Conservation (phyloP, 2,888 invertebrate species). For the Fragum fragum region DNA sequence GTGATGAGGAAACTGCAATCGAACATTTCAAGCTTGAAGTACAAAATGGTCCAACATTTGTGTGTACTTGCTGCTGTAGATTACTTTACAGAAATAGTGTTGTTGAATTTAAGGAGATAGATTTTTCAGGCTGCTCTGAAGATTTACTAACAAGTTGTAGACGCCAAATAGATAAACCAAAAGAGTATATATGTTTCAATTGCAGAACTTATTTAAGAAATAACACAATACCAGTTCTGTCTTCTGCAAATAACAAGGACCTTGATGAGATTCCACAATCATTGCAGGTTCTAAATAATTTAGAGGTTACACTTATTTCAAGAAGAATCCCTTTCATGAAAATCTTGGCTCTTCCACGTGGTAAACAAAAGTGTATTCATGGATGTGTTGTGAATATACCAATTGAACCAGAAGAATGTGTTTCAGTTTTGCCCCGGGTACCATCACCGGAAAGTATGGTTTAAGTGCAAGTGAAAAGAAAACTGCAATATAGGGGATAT, state of each 20-base stretch:
- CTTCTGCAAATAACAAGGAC: conserved; percentile 49
- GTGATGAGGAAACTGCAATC: conserved; percentile 9
- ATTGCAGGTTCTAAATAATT: conserved; percentile 48
- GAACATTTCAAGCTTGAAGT: conserved; percentile 21
- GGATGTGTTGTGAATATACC: conserved; percentile 63
- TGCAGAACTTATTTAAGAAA: conserved; percentile 18
- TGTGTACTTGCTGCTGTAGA: conserved; percentile 31
- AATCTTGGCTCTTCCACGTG: conserved; percentile 55
- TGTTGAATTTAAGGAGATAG: conserved; percentile 7
- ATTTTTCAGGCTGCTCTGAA: no score
- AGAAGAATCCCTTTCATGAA: conserved; percentile 65
- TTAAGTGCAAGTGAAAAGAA: conserved; percentile 44
- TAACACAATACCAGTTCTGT: conserved; percentile 40
- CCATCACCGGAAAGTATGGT: conserved; percentile 39
- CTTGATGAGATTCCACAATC: conserved; percentile 52
- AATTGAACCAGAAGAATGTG: conserved; percentile 42
- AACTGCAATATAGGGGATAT: conserved; percentile 50
- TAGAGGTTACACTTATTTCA: conserved; percentile 57
- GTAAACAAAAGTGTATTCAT: conserved; percentile 56
- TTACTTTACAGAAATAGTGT: conserved; percentile 28
- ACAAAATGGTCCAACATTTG: conserved; percentile 37
- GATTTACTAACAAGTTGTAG: conserved; percentile 17
- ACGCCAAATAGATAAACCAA: not conserved
- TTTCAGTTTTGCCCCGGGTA: conserved; percentile 48
- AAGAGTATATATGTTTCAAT: conserved; percentile 34